A percentile compares a stretch with the other conserved stretches of the same genome.
Conservation (phyloP, 2,888 invertebrate species). For the Tuta absoluta region DNA sequence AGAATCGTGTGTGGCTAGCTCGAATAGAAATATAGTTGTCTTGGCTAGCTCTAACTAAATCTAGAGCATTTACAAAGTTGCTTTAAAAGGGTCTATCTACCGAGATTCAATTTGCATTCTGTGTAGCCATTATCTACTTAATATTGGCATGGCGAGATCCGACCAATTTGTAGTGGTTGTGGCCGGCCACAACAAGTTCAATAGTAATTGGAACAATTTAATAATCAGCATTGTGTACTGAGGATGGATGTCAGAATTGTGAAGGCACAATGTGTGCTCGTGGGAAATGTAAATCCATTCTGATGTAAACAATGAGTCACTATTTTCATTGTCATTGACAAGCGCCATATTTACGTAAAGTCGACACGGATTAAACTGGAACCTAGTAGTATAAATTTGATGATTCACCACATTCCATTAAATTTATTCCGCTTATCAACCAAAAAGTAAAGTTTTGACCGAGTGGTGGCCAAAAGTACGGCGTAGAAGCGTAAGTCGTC, state of each 20-base stretch:
- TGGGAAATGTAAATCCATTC: constrained; percentile 47
- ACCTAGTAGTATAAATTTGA: neutral
- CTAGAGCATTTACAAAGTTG: constrained; percentile 14
- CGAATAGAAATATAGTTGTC: neutral
- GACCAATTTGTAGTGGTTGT: constrained; percentile 63
- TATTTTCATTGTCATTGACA: constrained; percentile 17
- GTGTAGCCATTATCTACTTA: constrained; percentile 74
- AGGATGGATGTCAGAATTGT: constrained; percentile 47
- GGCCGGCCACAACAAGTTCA: constrained; percentile 61
- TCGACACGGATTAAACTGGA: neutral
- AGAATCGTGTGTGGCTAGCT: neutral
- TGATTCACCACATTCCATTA: too few relatives aligned
- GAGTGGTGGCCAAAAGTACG: too few relatives aligned
- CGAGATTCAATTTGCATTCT: constrained; percentile 73
- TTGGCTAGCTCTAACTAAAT: neutral
- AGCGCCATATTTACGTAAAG: neutral
- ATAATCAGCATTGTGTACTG: constrained; percentile 62
- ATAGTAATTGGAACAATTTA: constrained; percentile 75
- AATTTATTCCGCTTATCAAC: too few relatives aligned
- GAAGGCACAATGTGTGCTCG: constrained; percentile 51
- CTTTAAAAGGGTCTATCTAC: constrained; percentile 16
- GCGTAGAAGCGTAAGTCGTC: too few relatives aligned
- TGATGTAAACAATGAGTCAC: constrained; percentile 46
- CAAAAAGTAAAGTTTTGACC: too few relatives aligned
- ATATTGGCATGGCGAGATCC: constrained; percentile 65